Evolutionary conservation across 1,140 invertebrate genomes (phyloP).

Genomic region (Leucophenga varia): DNA sequence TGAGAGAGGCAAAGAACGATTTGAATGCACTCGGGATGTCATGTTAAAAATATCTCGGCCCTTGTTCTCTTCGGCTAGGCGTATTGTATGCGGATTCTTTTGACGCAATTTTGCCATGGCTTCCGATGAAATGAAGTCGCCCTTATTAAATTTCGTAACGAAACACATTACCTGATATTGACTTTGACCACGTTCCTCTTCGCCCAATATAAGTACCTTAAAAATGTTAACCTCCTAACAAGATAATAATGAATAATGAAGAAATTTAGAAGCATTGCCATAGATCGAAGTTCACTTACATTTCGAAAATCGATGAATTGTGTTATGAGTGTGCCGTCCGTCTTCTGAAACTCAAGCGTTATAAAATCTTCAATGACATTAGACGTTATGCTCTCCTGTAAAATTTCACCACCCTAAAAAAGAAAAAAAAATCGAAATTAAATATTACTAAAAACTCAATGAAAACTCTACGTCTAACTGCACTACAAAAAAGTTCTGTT

Average conservation of each 20-base stretch:
- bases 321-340: slow-evolving; percentile 87
- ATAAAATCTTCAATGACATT: slow-evolving; percentile 89
- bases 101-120: slow-evolving; percentile 97
- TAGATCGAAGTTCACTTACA: no score
- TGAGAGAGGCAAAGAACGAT: slow-evolving; percentile 70
- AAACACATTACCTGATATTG: slow-evolving; percentile 92
- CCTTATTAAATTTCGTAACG: slow-evolving; percentile 83
- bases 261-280: no score
- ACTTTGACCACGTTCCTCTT: slow-evolving; percentile 88
- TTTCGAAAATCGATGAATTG: slow-evolving; percentile 93
- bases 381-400: slow-evolving; percentile 87
- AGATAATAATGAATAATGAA: no score
- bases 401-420: slow-evolving; percentile 85
- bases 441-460: no score
- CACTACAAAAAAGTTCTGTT: no score
- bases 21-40: slow-evolving; percentile 75
- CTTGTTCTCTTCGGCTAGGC: slow-evolving; percentile 85
- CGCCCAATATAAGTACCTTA: slow-evolving; percentile 86
- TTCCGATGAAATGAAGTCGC: slow-evolving; percentile 92
- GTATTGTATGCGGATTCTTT: slow-evolving; percentile 80
- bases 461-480: no score
- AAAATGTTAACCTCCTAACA: slow-evolving; percentile 87
- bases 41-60: slow-evolving; percentile 78
- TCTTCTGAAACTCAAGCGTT: slow-evolving; percentile 82
- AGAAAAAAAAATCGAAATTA: not conserved